Evolutionary conservation across 2,113 vertebrate genomes (phyloP).

Genomic region (Vulpes vulpes): DNA sequence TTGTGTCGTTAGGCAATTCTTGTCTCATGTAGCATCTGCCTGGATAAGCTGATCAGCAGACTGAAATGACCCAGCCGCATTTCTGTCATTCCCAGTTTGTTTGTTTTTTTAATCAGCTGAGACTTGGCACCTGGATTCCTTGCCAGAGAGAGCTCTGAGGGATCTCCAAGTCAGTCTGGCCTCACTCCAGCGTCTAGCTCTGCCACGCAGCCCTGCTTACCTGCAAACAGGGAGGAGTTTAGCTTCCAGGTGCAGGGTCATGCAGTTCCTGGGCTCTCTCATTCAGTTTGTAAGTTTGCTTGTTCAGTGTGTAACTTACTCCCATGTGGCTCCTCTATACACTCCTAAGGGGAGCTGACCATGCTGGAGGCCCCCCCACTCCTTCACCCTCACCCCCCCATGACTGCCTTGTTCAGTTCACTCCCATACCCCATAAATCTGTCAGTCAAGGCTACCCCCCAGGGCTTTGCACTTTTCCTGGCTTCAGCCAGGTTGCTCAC

Average conservation of each 20-base stretch:
- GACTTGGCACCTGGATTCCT: neutral
- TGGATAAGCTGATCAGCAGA: neutral
- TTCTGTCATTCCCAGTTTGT: neutral
- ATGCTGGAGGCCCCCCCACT: accelerated
- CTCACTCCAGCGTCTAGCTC: neutral
- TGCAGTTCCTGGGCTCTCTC: neutral
- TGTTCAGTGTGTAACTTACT: neutral
- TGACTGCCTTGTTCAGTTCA: neutral
- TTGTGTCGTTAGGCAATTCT: neutral
- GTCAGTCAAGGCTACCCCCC: neutral
- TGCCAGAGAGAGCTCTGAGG: neutral
- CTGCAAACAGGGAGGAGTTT: neutral
- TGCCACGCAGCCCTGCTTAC: neutral
- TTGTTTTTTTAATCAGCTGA: neutral
- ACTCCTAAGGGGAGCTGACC: neutral
- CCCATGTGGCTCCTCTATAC: neutral
- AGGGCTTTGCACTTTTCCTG: neutral
- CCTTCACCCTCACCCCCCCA: no score
- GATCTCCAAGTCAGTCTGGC: neutral
- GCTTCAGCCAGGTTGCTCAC: neutral
- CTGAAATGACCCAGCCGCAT: neutral
- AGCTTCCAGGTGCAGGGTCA: neutral
- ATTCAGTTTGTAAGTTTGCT: neutral
- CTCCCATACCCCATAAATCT: neutral
- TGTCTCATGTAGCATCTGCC: neutral